Base-by-base conservation (phyloP, 2,797 vertebrate genomes). In the Huso huso region DNA sequence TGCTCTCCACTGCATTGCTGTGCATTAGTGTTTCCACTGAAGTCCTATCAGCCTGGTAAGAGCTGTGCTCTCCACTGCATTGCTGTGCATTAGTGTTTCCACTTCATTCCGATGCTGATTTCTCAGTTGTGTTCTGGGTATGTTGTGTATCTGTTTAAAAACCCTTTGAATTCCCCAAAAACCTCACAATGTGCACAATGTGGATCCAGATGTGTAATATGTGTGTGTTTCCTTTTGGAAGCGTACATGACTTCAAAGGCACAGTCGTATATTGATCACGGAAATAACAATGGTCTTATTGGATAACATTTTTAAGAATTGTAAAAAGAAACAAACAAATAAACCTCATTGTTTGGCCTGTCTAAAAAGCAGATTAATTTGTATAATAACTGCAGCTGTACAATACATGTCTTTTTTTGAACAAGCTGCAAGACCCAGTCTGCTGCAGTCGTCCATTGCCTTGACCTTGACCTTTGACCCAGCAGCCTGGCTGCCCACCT, bases 11-110 rank as follows among this genome's bases (percentile, higher is more conserved):
- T 18, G 15, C 15, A 18, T 18, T 18, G 15, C 15, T 18, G 15
- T 18, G 15, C 15, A 18, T 18, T 18, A 18, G 15, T 18, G 15
- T 18, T 18, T 18, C 15, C 15, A 18, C 15, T 18, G 15, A 18
- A 18, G 15, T 18, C 15, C 15, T 18, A 18, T 18, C 88, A 8
- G 89, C 91, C 72, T 95, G 94, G 94, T 96, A 87, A 89, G 81
- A 72, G 15, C 15, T 18, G 15, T 18, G 15, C 15, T 18, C 15
- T 18, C 23, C 23, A 37, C 4, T 37, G 23, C 70, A 62, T 60
- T 51, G 59, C 23, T 57, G 12, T 69, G 8, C 12, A 62, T 18
- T 62, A 18, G 61, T 62, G 15, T 18, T 23, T 62, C 23, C 18
- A 13, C 12, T 61, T 7, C 10, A 48, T 62, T 37, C 23, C 23